phyloP scores from a whole-genome alignment of 2,797 vertebrate genomes.

The Sebastolobus alascanus region DNA sequence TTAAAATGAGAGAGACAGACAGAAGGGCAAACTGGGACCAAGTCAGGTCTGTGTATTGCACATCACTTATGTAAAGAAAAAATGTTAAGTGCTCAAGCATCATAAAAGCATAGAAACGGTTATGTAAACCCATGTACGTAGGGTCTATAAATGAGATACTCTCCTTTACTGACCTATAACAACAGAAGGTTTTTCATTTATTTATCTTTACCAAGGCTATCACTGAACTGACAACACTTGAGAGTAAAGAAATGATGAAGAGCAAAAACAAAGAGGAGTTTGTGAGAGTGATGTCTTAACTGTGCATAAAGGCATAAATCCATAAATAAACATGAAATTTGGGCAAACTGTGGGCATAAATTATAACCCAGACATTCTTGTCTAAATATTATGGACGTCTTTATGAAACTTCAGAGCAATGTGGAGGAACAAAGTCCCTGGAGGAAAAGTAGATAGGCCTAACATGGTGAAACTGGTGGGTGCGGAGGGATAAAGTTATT shows the following conservation, averaged over 20 bases:
- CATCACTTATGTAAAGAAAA: background rate
- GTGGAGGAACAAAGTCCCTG: background rate
- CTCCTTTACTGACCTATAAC: slow-evolving; percentile 8
- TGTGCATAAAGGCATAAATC: slow-evolving; percentile 6
- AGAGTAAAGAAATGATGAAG: background rate
- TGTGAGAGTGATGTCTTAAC: background rate
- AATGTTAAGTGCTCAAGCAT: background rate
- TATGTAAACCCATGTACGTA: background rate
- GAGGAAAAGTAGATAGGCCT: background rate
- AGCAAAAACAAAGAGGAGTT: background rate
- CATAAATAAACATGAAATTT: slow-evolving; percentile 34
- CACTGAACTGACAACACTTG: background rate
- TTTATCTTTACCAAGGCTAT: background rate
- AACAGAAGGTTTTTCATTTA: background rate
- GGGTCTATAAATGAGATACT: slow-evolving; percentile 2
- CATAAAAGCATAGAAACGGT: background rate
- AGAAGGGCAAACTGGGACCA: slow-evolving; percentile 24
- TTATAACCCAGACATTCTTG: background rate
- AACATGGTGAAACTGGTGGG: background rate
- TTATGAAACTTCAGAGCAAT: background rate
- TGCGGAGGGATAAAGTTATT: background rate
- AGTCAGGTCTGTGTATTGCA: background rate
- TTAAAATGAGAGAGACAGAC: slow-evolving; percentile 25
- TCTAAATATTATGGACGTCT: slow-evolving; percentile 1
- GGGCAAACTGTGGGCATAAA: background rate